Conservation (phyloP, 2,888 invertebrate genomes). For the Ditula angustiorana region DNA sequence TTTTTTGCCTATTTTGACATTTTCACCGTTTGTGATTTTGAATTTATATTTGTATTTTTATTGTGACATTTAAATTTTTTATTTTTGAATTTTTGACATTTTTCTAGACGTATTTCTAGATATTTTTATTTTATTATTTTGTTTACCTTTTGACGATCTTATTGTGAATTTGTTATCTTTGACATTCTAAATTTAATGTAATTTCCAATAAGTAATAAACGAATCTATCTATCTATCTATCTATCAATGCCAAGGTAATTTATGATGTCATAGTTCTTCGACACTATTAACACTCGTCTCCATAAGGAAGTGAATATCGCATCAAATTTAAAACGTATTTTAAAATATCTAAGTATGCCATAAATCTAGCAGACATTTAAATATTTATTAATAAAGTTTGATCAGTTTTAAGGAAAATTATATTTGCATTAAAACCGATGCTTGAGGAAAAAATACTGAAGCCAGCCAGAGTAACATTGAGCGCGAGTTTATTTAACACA, state of each 20-base stretch:
- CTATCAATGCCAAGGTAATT: constrained; percentile 1
- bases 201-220: too few species aligned
- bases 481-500: not conserved
- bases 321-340: not conserved
- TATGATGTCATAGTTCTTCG: constrained; percentile 24
- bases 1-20: too few species aligned
- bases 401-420: constrained; percentile 22
- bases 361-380: constrained; percentile 14
- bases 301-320: constrained; percentile 14
- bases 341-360: not conserved
- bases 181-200: too few species aligned
- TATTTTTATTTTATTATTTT: too few species aligned
- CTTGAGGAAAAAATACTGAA: constrained; percentile 13
- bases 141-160: too few species aligned
- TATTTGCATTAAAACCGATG: not conserved
- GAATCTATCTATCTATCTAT: too few species aligned
- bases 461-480: not conserved
- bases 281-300: constrained; percentile 23
- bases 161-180: too few species aligned
- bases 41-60: too few species aligned
- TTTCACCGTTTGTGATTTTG: too few species aligned
- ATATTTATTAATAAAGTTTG: constrained; percentile 6
- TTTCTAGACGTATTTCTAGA: too few species aligned
- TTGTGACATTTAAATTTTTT: too few species aligned
- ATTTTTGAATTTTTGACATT: too few species aligned